Conservation (phyloP, 2,113 vertebrate species). For the Erythrocercus mccallii region DNA sequence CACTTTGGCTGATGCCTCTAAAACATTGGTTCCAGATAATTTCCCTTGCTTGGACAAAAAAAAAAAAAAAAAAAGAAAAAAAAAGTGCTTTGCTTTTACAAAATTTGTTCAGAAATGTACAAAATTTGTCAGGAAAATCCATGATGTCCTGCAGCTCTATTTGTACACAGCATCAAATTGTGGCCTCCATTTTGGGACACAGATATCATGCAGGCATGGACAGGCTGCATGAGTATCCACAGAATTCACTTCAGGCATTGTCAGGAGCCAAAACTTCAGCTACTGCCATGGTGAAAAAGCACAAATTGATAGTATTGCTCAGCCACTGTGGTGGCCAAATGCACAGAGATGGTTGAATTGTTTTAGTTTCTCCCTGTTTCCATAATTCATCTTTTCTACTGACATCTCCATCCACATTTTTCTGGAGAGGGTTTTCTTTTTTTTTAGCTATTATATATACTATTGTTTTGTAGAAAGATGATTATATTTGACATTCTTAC, state of each 20-base stretch:
- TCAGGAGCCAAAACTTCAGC: background rate
- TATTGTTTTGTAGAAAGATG: background rate
- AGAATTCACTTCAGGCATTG: background rate
- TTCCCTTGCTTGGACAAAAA: background rate
- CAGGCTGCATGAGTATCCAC: background rate
- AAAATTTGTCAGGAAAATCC: background rate
- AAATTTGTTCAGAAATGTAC: background rate
- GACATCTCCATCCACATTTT: background rate
- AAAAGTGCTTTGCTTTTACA: background rate
- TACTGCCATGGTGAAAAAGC: background rate
- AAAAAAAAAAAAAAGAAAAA: background rate
- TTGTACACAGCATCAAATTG: background rate
- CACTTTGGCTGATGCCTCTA: background rate
- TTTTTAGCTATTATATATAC: background rate
- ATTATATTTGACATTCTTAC: background rate
- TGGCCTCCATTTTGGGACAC: background rate
- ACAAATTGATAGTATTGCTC: background rate
- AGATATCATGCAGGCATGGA: background rate
- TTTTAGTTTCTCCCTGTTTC: background rate
- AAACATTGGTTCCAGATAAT: background rate
- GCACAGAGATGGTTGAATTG: background rate
- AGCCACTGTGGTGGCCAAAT: background rate
- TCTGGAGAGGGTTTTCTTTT: background rate
- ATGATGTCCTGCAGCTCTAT: background rate
- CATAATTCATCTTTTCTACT: background rate